Percentiles rank a stretch among this genome's conserved stretches.
These are phyloP conservation scores for Harpagoxenus sublaevis DNA, from an alignment of 2,888 invertebrate genomes.

Conservation along the genomic window DNA sequence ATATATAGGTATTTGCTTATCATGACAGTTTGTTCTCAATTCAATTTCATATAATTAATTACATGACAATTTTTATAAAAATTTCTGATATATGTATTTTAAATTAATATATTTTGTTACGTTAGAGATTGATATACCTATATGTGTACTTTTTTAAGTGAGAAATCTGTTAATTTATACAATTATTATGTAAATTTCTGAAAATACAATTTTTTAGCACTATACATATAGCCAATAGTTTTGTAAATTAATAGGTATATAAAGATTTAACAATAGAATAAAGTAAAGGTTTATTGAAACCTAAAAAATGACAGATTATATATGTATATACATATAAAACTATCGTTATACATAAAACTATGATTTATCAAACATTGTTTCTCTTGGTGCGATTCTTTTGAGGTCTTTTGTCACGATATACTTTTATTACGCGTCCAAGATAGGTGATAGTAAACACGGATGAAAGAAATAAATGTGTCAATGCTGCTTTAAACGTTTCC, in stretches of 20 bases:
- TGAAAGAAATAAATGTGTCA: slow-evolving; percentile 18
- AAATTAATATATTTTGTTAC: neutral
- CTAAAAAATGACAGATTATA: neutral
- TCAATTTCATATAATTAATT: neutral
- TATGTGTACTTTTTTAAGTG: too few relatives aligned
- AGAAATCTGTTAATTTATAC: too few relatives aligned
- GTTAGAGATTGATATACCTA: too few relatives aligned
- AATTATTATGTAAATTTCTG: neutral
- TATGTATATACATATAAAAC: too few relatives aligned
- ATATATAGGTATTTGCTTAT: neutral
- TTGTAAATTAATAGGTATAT: slow-evolving; percentile 7
- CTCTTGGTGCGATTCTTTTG: neutral
- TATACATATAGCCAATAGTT: neutral
- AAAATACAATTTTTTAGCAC: neutral
- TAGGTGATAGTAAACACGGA: neutral
- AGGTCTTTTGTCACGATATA: neutral
- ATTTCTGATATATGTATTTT: neutral
- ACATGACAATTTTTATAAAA: neutral
- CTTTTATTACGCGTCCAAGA: neutral
- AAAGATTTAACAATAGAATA: neutral
- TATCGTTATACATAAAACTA: neutral
- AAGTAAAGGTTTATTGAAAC: neutral
- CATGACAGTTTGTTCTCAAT: neutral
- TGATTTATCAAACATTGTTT: slow-evolving; percentile 2
- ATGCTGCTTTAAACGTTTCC: neutral